phyloP scores from a whole-genome alignment of 2,888 invertebrate species.

The Himalopsyche kuldschensis region DNA sequence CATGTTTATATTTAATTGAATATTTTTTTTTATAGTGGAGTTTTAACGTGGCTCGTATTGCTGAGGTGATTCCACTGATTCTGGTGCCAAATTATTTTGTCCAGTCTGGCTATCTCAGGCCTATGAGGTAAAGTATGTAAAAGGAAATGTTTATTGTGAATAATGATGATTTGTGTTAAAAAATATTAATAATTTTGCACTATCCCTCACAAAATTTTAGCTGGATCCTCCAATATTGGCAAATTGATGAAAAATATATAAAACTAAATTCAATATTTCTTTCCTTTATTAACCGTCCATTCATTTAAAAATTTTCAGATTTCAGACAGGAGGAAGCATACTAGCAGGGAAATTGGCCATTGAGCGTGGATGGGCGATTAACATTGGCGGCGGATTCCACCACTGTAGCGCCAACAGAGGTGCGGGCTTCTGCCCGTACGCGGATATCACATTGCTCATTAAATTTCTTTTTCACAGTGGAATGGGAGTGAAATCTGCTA shows the following conservation, averaged over 20 bases:
- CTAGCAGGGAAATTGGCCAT: constrained; percentile 81
- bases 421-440: constrained; percentile 89
- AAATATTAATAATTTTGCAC: no score
- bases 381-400: constrained; percentile 90
- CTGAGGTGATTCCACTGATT: constrained; percentile 75
- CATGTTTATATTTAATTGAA: neutral
- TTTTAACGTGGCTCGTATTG: constrained; percentile 74
- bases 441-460: constrained; percentile 82
- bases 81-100: constrained; percentile 76
- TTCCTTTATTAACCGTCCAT: no score
- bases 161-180: no score
- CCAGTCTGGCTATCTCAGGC: constrained; percentile 73
- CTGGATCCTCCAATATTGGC: no score
- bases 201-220: no score
- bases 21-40: constrained; percentile 67
- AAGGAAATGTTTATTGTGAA: constrained; percentile 1
- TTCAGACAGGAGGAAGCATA: constrained; percentile 81
- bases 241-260: no score
- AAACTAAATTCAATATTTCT: no score
- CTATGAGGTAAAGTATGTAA: constrained; percentile 65
- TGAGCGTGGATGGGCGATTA: constrained; percentile 85
- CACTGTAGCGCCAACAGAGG: constrained; percentile 78
- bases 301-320: constrained; percentile 48
- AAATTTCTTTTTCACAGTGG: constrained; percentile 64
- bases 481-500: constrained; percentile 64